Evolutionary conservation across 2,113 vertebrate genomes (phyloP), one percentile per base, ranked within the genome.

Genomic region (Cyanoderma ruficeps): DNA sequence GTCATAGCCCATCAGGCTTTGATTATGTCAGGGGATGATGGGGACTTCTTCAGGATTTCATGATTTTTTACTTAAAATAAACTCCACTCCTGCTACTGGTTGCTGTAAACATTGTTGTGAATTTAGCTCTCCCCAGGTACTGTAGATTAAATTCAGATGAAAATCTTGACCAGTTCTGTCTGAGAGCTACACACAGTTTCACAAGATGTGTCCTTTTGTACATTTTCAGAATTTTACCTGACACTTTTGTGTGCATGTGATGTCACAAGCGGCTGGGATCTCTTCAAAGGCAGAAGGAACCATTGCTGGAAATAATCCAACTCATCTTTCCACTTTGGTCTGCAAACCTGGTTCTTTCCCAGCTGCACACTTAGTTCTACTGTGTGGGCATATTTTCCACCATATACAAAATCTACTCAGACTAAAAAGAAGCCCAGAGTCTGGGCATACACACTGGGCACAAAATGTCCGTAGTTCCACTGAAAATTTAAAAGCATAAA

Each of bases 361-460:
- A 17, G 14, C 71, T 47, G 6, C 21, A 50, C 35, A 31, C 37
- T 81, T 46, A 28, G n/a, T 42, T 59, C 37, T 55, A 33, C 30
- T 59, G 3, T 33, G 11, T 42, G 19, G 18, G 24, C 18, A 27
- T 23, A 55, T 46, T 6, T 46, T 75, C 49, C 0, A 0, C 35
- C 70, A 44, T 11, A 1, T 39, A 41, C 15, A 13, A 56, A 27
- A n/a, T 70, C 15, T 71, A 20, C 42, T 61, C 13, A 2, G 25
- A 27, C 27, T 82, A 20, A 70, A 81, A 61, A 14, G 4, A 46
- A 70, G 44, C 8, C 18, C 28, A 30, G 16, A 0, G 1, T 27
- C n/a, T 7, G 11, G 11, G 21, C 10, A 27, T 15, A 31, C 5
- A 2, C 7, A 23, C 13, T 1, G 0, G 31, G 12, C 14, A 59